Evolutionary conservation across 2,113 vertebrate genomes (phyloP).

Genomic region (Paradoxurus hermaphroditus): DNA sequence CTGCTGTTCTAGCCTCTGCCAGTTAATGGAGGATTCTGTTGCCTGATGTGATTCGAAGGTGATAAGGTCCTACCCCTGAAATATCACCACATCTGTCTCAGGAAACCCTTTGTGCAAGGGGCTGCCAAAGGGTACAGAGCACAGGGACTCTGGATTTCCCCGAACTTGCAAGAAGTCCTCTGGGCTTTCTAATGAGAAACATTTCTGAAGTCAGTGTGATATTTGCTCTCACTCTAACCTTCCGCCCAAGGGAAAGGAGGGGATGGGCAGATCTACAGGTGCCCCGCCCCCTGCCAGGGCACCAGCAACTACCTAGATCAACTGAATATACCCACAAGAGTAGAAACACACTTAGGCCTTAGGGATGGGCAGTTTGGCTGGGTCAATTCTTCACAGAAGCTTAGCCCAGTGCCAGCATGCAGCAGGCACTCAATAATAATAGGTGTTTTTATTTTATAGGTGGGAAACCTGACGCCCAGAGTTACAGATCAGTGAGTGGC

Average conservation of each 20-base stretch:
- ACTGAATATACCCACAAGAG: rapidly evolving
- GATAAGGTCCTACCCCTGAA: neutral
- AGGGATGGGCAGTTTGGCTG: neutral
- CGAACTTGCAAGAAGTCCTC: neutral
- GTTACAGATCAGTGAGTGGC: neutral
- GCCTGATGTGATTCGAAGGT: neutral
- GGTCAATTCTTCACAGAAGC: neutral
- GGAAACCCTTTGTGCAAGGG: neutral
- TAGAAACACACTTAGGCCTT: too few relatives aligned
- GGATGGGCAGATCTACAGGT: neutral
- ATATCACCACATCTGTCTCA: too few relatives aligned
- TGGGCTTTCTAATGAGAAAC: neutral
- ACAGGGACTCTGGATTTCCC: neutral
- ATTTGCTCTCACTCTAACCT: neutral
- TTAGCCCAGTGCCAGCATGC: neutral
- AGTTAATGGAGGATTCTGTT: neutral
- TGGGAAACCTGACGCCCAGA: neutral
- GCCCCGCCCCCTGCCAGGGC: neutral
- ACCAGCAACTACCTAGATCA: neutral
- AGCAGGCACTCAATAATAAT: neutral
- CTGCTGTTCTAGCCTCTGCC: neutral
- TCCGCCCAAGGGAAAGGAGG: neutral
- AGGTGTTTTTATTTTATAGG: neutral
- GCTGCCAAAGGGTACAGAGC: too few relatives aligned
- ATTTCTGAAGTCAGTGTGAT: neutral